Percentiles rank a stretch among this genome's conserved stretches.
Conservation (phyloP, 2,797 vertebrate species). For the Crossoptilon crossoptilon region DNA sequence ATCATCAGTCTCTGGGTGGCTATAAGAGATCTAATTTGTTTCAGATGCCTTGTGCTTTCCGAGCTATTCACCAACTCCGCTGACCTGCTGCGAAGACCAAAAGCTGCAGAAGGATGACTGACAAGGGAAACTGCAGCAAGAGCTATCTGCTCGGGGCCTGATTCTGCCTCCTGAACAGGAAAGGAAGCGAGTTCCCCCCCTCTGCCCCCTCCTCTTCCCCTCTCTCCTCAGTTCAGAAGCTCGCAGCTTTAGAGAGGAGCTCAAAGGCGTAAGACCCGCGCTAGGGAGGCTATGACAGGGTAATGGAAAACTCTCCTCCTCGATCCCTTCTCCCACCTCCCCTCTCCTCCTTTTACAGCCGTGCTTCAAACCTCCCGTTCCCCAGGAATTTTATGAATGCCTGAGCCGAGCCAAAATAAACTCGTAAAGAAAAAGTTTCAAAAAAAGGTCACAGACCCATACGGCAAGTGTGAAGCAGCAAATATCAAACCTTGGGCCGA, state of each 20-base stretch:
- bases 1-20: constrained; percentile 99
- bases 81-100: constrained; percentile 88
- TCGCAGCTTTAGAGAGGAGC: constrained; percentile 56
- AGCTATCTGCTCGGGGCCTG: constrained; percentile 62
- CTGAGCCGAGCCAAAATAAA: constrained; percentile 86
- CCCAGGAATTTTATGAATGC: constrained; percentile 88
- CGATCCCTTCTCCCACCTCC: constrained; percentile 69
- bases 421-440: constrained; percentile 84
- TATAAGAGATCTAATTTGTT: constrained; percentile 95
- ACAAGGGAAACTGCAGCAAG: constrained; percentile 77
- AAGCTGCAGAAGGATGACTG: constrained; percentile 81
- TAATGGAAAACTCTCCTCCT: constrained; percentile 76
- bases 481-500: constrained; percentile 68
- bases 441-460: constrained; percentile 82
- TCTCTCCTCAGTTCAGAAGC: constrained; percentile 73
- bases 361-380: constrained; percentile 81
- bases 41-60: constrained; percentile 90
- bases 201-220: not conserved
- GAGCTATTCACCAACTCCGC: constrained; percentile 86
- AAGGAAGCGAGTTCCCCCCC: constrained; percentile 12
- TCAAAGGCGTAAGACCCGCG: constrained; percentile 44
- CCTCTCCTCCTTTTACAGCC: constrained; percentile 84
- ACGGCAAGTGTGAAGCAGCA: constrained; percentile 81
- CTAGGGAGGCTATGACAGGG: constrained; percentile 73
- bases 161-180: constrained; percentile 41